These are phyloP conservation scores for Dryobotodes eremita DNA, from an alignment of 2,888 invertebrate genomes.

Conservation along the genomic window DNA sequence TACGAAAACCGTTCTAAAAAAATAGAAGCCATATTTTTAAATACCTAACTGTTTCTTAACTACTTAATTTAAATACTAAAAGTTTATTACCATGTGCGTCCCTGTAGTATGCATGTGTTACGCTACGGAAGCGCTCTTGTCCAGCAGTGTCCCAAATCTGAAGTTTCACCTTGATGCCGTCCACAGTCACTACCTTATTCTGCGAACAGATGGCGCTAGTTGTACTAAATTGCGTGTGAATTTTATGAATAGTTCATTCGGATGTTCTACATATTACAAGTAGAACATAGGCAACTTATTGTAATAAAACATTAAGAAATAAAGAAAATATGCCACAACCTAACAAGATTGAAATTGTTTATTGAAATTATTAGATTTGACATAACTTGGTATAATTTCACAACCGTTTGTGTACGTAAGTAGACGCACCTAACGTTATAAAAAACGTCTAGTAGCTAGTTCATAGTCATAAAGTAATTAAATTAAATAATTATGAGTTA, in stretches of 20 bases:
- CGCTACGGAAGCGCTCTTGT: conserved; percentile 98
- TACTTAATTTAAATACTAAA: background rate
- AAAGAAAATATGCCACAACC: conserved; percentile 40
- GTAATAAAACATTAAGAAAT: conserved; percentile 6
- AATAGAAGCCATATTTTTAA: too few relatives aligned
- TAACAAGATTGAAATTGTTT: background rate
- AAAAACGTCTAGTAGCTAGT: background rate
- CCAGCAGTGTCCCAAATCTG: conserved; percentile 99
- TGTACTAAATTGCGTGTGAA: conserved; percentile 64
- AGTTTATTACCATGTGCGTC: conserved; percentile 95
- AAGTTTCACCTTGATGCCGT: conserved; percentile 96
- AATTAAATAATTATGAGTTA: background rate
- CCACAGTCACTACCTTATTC: conserved; percentile 96
- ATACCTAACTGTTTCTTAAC: too few relatives aligned
- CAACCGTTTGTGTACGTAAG: background rate
- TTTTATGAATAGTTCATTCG: background rate
- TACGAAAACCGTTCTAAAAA: background rate
- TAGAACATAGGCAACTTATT: background rate
- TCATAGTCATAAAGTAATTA: conserved; percentile 18
- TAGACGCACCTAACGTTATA: background rate
- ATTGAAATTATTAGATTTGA: too few relatives aligned
- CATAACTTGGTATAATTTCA: too few relatives aligned
- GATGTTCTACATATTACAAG: background rate
- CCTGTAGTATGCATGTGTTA: conserved; percentile 98
- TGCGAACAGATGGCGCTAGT: conserved; percentile 89